Base-by-base conservation (phyloP, 1,140 invertebrate genomes). In the Drosophila cardini region DNA sequence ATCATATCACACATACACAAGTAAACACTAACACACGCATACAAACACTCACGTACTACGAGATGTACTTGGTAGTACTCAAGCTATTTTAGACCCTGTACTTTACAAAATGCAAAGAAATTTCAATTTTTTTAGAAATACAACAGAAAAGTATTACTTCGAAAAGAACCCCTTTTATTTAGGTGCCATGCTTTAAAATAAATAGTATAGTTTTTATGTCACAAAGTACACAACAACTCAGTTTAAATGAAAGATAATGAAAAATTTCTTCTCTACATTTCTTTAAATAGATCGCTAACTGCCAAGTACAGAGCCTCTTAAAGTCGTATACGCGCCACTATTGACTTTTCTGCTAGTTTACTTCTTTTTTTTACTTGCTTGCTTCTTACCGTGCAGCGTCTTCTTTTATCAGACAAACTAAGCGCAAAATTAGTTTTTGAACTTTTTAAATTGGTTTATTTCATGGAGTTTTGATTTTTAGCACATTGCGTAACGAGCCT, bases 361-460 rank as follows among this genome's bases (percentile, higher is more conserved):
- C 21, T 26, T 26, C 21, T 26, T 60, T 72, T 46, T 63, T 73
- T 8, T 43, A n/a, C 13, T 62, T 57, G 30, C 46, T 48, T 61
- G 65, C 58, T 78, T 62, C 45, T 46, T 46, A 16, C 45, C 63
- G 18, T 8, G 62, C 69, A 64, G 53, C 80, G 60, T 84, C 82
- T 85, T 64, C 83, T 87, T 86, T 86, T 87, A 86, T 86, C 84
- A 89, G 80, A 90, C 77, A 90, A 90, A 90, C 86, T 90, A 90
- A 90, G 86, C 86, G 87, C 90, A 90, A 90, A 90, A 90, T 90
- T 90, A 90, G 87, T 90, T 90, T 90, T 90, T 90, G 76, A 90
- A 90, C 87, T 90, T 90, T 90, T 90, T 89, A 90, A 90, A 90
- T 90, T 90, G 82, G 86, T 90, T 90, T 90, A 90, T 90, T 90